Evolutionary conservation across 2,797 vertebrate genomes (phyloP), one percentile per base, ranked within the genome.

Genomic region (Glyptemys insculpta): DNA sequence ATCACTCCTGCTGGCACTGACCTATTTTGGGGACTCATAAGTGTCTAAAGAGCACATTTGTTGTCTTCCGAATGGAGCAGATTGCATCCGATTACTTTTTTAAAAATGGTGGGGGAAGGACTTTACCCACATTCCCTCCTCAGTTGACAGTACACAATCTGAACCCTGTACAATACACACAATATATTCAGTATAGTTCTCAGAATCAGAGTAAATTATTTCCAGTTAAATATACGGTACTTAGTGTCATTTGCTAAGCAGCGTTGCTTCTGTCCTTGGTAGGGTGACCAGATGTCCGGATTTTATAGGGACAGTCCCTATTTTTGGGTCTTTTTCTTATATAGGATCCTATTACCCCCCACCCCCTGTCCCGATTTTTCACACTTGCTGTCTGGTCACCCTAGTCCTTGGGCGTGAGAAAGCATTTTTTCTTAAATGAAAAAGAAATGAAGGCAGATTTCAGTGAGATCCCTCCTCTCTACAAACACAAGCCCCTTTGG

Each of bases 1-100:
- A 65, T 1, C 0, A 1, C 10, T 31, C 56, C 54, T 56, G 31
- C 10, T 6, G 12, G 29, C 62, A 21, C 3, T 0, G 1, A 11
- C 25, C 18, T 16, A 34, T 41, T 81, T 21, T 37, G 44, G 10
- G 21, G 41, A 6, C 79, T 83, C 29, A 21, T 2, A 1, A 29
- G 11, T 50, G 1, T 2, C 31, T 53, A 56, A n/a, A 85, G 90
- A 53, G n/a, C 37, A 65, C 0, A 0, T 21, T n/a, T 49, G 54
- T 56, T 56, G 54, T n/a, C 34, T 65, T 65, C 34, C 23, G 18
- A n/a, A n/a, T 65, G 31, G 34, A 65, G 31, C 62, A 65, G 62
- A 53, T 6, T 54, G 5, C 5, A 12, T 11, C 19, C 23, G 18
- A 81, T 18, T 19, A 27, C 37, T 15, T 80, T 19, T 10, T 47